These are phyloP conservation scores for Dynastes grantii DNA, from an alignment of 2,888 invertebrate species.

Conservation along the genomic window DNA sequence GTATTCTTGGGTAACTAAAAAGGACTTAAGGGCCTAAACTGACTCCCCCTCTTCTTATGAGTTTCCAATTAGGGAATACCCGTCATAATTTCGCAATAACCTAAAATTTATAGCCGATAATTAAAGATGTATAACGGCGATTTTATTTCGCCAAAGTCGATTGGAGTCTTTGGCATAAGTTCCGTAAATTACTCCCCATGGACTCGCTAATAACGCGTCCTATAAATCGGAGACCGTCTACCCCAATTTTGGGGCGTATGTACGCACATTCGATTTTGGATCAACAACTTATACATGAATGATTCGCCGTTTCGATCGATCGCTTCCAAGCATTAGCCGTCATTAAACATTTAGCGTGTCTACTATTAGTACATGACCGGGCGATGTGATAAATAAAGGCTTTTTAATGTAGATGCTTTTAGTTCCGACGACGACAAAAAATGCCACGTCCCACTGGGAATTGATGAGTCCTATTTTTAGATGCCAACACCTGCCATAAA, in stretches of 20 bases:
- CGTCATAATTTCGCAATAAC: slow-evolving; percentile 9
- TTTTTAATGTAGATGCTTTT: slow-evolving; percentile 31
- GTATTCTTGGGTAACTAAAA: no score
- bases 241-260: not conserved
- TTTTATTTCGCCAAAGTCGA: slow-evolving; percentile 22
- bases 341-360: slow-evolving; percentile 27
- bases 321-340: slow-evolving; percentile 20
- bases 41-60: not conserved
- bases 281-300: slow-evolving; percentile 30
- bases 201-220: slow-evolving; percentile 22
- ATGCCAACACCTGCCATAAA: not conserved
- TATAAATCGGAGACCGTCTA: slow-evolving; percentile 14
- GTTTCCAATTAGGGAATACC: not conserved
- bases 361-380: slow-evolving; percentile 17
- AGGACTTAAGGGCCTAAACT: not conserved
- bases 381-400: slow-evolving; percentile 27
- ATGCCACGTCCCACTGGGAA: not conserved
- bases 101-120: slow-evolving; percentile 23
- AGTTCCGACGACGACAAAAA: slow-evolving; percentile 9
- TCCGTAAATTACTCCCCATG: slow-evolving; percentile 28
- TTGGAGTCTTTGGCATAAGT: slow-evolving; percentile 23
- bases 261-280: slow-evolving; percentile 10
- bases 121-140: slow-evolving; percentile 26
- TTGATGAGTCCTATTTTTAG: not conserved
- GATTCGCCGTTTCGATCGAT: slow-evolving; percentile 19